Conservation (phyloP, 2,113 vertebrate genomes). For the Neofelis nebulosa region DNA sequence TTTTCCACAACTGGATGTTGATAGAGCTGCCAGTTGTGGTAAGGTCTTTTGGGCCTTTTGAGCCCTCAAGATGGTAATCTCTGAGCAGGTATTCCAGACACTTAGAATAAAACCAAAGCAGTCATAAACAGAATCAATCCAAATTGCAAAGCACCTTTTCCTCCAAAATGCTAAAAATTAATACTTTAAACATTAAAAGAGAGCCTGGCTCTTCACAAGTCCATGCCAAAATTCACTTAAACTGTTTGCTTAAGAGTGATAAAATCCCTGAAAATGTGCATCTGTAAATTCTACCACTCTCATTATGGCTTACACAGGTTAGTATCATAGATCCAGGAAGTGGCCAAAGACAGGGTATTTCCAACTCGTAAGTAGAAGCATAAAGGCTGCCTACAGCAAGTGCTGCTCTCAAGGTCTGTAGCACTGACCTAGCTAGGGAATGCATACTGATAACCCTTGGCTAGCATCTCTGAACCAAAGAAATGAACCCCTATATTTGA, state of each 20-base stretch:
- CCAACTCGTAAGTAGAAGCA: constrained; percentile 28
- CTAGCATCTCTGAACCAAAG: neutral
- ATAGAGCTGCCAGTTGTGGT: constrained; percentile 42
- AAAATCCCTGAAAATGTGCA: constrained; percentile 27
- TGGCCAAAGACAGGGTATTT: neutral
- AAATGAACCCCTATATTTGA: neutral
- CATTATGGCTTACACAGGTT: neutral
- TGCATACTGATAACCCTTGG: constrained; percentile 16
- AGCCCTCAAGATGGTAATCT: constrained; percentile 56
- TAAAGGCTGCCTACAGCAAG: constrained; percentile 25
- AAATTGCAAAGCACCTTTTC: constrained; percentile 61
- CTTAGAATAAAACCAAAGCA: constrained; percentile 65
- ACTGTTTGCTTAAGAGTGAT: constrained; percentile 56
- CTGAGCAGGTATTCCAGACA: constrained; percentile 66
- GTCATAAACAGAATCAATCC: constrained; percentile 53
- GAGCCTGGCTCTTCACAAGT: constrained; percentile 8
- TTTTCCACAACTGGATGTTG: constrained; percentile 44
- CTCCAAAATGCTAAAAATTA: constrained; percentile 36
- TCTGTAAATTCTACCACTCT: constrained; percentile 24
- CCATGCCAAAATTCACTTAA: constrained; percentile 51
- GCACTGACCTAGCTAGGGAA: neutral
- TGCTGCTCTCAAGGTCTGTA: neutral
- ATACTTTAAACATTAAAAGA: neutral
- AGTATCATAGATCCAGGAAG: neutral
- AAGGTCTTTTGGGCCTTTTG: constrained; percentile 14